Conservation (phyloP, 2,888 invertebrate genomes). For the Schizaphis graminum region DNA sequence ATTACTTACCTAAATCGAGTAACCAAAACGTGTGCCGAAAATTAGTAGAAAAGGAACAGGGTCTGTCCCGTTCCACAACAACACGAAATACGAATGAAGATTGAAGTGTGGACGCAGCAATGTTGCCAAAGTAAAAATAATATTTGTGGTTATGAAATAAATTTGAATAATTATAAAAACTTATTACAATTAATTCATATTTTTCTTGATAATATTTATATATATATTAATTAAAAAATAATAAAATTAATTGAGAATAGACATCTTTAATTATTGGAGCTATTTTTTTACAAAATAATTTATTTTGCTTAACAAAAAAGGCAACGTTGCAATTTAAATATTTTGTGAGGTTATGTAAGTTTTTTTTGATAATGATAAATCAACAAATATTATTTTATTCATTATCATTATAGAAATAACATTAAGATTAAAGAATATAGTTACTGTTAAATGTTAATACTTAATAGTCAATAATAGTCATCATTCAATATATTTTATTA, state of each 20-base stretch:
- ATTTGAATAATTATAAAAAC: background rate
- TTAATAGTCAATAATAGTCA: no score
- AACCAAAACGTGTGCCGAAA: conserved; percentile 23
- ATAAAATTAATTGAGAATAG: background rate
- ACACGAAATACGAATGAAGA: conserved; percentile 33
- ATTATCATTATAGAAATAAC: conserved; percentile 21
- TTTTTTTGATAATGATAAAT: conserved; percentile 60
- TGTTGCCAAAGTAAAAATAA: conserved; percentile 40
- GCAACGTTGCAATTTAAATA: conserved; percentile 28
- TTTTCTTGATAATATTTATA: background rate
- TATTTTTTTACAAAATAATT: background rate
- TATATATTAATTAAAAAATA: background rate
- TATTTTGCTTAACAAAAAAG: background rate
- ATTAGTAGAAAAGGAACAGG: conserved; percentile 37
- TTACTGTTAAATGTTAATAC: no score
- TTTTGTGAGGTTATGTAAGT: conserved; percentile 47
- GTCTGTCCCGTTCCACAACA: conserved; percentile 33
- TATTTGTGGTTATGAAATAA: conserved; percentile 54
- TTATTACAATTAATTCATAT: background rate
- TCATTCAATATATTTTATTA: background rate
- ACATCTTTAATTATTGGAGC: background rate
- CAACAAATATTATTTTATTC: conserved; percentile 45
- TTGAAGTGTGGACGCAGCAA: conserved; percentile 43
- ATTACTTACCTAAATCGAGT: conserved; percentile 52
- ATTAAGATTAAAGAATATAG: background rate